Conservation (phyloP, 2,888 invertebrate genomes). For the Protula sp. region DNA sequence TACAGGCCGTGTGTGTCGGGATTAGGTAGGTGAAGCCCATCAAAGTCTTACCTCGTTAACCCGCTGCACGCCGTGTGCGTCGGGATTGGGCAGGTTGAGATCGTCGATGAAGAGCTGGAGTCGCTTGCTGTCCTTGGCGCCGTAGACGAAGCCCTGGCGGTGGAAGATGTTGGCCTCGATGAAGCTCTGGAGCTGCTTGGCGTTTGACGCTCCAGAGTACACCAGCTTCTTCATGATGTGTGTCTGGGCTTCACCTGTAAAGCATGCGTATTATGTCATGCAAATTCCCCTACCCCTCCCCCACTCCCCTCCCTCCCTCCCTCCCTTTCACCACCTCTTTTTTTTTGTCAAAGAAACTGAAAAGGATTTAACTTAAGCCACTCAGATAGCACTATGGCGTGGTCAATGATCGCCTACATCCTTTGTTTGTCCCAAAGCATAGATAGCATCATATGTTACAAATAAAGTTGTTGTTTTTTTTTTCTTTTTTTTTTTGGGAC, state of each 20-base stretch:
- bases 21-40: constrained; percentile 43
- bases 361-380: too few species aligned
- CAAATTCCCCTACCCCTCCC: too few species aligned
- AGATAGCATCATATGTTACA: too few species aligned
- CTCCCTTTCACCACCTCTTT: too few species aligned
- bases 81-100: constrained; percentile 47
- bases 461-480: too few species aligned
- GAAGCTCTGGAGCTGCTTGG: constrained; percentile 49
- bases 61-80: constrained; percentile 42
- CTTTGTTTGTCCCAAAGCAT: too few species aligned
- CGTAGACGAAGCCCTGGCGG: constrained; percentile 50
- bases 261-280: neutral
- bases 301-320: too few species aligned
- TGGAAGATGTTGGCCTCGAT: constrained; percentile 52
- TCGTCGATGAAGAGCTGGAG: constrained; percentile 53
- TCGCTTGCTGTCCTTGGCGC: constrained; percentile 51
- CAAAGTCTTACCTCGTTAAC: constrained; percentile 43
- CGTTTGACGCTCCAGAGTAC: constrained; percentile 48
- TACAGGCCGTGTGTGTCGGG: constrained; percentile 45
- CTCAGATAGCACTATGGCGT: too few species aligned
- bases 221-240: constrained; percentile 46
- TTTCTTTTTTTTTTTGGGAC: too few species aligned
- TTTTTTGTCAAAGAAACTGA: too few species aligned
- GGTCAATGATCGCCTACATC: too few species aligned
- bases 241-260: constrained; percentile 33